Base-by-base conservation (phyloP, 2,113 vertebrate species). In the Lepisosteus osseus region DNA sequence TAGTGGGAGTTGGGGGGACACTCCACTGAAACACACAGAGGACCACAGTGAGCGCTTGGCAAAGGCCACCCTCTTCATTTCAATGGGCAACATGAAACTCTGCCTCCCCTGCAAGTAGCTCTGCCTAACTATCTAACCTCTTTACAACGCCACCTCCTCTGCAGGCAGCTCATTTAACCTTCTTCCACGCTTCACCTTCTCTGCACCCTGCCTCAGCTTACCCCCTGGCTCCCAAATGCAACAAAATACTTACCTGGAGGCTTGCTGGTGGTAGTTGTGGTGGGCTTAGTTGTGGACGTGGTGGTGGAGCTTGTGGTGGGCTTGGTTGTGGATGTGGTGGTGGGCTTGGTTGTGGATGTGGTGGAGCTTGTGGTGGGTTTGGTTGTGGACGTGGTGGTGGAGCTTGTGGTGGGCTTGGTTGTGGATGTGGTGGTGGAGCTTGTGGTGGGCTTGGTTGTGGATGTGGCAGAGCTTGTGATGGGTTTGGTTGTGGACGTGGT, bases 1-100 rank as follows among this genome's bases (percentile, higher is more conserved):
- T 87, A 87, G 29, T 90, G 89, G 17, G 91, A 81, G 69, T 92
- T 68, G 55, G 84, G 80, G 15, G 83, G 86, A 41, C 88, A 89
- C 6, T 45, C 79, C 4, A 81, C 88, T 91, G 78, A 57, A 47
- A 2, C 40, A 62, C 7, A 57, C 65, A 42, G 61, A 2, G 55
- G 63, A 29, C 65, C 54, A 65, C 9, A 6, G 17, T 2, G 6
- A 29, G 29, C 29, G 29, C 29, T 29, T 29, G 29, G 29, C 29
- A 29, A 29, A 29, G 29, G 29, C 29, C 29, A 29, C 29, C 29
- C 29, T 29, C 29, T 29, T 29, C 29, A 29, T 29, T 29, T 29
- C 29, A 29, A 29, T 29, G 29, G 29, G 29, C 29, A 29, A 29
- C 29, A 29, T 29, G 29, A 29, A 29, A 29, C 29, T 29, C 29